Percentiles rank a stretch among this genome's conserved stretches.
phyloP scores from a whole-genome alignment of 2,113 vertebrate genomes.

The Tringa solitaria region DNA sequence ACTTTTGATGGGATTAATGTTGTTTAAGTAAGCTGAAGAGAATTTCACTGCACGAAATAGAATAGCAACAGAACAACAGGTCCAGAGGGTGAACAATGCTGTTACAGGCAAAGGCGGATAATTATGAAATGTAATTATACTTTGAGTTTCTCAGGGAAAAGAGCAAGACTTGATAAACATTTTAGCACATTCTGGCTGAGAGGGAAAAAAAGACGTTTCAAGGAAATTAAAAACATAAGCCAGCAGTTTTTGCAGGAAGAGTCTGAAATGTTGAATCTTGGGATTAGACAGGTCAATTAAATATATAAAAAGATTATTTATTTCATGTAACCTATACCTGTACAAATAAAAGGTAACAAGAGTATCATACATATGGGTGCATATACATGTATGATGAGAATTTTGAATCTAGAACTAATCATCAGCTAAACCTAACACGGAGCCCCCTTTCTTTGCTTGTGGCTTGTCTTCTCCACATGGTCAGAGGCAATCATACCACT shows the following conservation, averaged over 20 bases:
- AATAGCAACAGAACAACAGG: conserved; percentile 41
- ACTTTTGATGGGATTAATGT: conserved; percentile 58
- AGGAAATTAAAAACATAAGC: conserved; percentile 7
- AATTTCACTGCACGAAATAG: conserved; percentile 5
- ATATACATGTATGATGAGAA: background rate
- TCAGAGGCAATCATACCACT: background rate
- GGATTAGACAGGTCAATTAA: background rate
- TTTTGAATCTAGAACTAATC: background rate
- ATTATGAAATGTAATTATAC: conserved; percentile 72
- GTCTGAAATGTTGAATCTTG: background rate
- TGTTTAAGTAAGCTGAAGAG: conserved; percentile 29
- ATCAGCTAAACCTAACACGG: accelerated
- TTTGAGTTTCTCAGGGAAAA: conserved; percentile 61
- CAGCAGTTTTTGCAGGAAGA: background rate
- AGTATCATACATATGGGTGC: background rate
- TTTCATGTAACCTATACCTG: background rate
- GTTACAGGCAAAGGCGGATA: conserved; percentile 14
- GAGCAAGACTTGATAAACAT: conserved; percentile 53
- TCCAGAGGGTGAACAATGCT: conserved; percentile 54
- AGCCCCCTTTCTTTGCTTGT: background rate
- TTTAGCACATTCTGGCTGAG: conserved; percentile 28
- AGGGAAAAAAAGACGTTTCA: conserved; percentile 40
- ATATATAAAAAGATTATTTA: background rate
- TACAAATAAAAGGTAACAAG: background rate
- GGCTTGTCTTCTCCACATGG: background rate